Base-by-base conservation (phyloP, 2,888 invertebrate genomes). In the Hecatera dysodea region DNA sequence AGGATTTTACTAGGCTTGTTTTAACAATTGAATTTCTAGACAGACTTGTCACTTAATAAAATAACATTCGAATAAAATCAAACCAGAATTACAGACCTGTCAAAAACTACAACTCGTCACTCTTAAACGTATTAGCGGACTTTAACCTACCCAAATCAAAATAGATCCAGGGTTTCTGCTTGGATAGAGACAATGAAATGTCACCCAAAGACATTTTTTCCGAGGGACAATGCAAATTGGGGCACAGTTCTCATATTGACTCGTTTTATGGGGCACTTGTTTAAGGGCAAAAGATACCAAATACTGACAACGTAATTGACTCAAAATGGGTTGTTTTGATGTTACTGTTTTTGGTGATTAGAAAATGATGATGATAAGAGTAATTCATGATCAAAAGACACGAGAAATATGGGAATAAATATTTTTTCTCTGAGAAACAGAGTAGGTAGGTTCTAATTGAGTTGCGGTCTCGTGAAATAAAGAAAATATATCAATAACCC, bases 191-290 rank as follows among this genome's bases (percentile, higher is more conserved):
- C 60, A 70, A 39, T 33, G 53, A 44, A 76, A 76, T 68, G 61
- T 66, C 64, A 67, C 60, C 57, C 53, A 55, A 66, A 67, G 63
- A 80, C 70, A 73, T 73, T 80, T 70, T 84, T 75, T 65, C 61
- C 50, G 27, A 79, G 55, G 46, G 50, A n/a, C 59, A 17, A 46
- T 69, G 64, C 72, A 73, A 81, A 83, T 79, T 81, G 75, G 75
- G 68, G 57, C 64, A 61, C 61, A 42, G 59, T 42, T 53, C 81
- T 67, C 42, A 72, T 82, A 74, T 71, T 75, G 75, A 74, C 48
- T 71, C 73, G 60, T 63, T 60, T 66, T 78, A 77, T 73, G 57
- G 57, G 50, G 62, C 46, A 56, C 57, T 66, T 53, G 44, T 67
- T 64, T 46, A 57, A 17, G 24, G 55, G 27, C 42, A 61, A 67